Base-by-base conservation (phyloP, 1,140 invertebrate genomes). In the Drosophila cardini region DNA sequence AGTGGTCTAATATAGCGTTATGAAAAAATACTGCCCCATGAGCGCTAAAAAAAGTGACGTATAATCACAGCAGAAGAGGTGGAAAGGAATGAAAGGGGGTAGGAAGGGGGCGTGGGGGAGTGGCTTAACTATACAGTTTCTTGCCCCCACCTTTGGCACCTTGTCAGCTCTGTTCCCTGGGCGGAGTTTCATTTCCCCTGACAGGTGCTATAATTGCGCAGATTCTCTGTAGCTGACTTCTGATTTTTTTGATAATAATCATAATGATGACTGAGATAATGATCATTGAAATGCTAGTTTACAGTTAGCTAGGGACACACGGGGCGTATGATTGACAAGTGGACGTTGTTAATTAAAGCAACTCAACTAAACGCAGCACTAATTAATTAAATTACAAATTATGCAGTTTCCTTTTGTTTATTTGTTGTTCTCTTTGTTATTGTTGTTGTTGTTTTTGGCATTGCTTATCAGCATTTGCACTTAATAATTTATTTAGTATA, bases 311-410 rank as follows among this genome's bases (percentile, higher is more conserved):
- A 5, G 45, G 45, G 63, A 57, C 73, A 64, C 78, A 84, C 82
- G 55, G 78, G 82, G 78, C 82, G 81, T 87, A 85, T 85, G 81
- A 52, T 52, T 52, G 48, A 15, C 48, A n/a, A 85, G 21, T 87
- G 82, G 81, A 85, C 74, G 71, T 67, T 71, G 65, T 72, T 82
- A 85, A 85, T 85, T 86, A 87, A 82, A 73, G 77, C 65, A 61
- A 46, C 38, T 26, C 65, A 60, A 58, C 38, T 26, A 58, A 60
- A 58, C 42, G 56, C 15, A 73, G 68, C 61, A 50, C 80, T 86
- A 82, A 81, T 85, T 85, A 85, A 85, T 87, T 81, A 75, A 85
- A 85, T 86, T 87, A 78, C 81, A 85, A 85, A 87, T 85, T 71
- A 84, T 84, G 81, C 80, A 80, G 73, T 65, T 56, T 8, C 7